Percentiles rank a stretch among this genome's conserved stretches.
These are phyloP conservation scores for Hydractinia symbiolongicarpus DNA, from an alignment of 30 jellyfish, hydroid and myxozoan species.

Conservation along the genomic window DNA sequence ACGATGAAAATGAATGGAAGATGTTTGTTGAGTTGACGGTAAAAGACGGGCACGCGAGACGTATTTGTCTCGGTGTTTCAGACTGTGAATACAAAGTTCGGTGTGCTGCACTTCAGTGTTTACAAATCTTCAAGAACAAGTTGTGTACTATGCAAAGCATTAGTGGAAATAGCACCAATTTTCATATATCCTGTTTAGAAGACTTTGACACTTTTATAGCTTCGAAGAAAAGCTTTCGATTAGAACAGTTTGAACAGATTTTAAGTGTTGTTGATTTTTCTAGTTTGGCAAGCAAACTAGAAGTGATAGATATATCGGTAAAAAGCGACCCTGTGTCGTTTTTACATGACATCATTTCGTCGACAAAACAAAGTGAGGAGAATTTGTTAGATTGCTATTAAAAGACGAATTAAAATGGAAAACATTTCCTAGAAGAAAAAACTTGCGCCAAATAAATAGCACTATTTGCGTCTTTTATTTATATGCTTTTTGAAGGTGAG, in stretches of 20 bases:
- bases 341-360: slow-evolving; percentile 17
- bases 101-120: not conserved
- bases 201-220: slow-evolving; percentile 3
- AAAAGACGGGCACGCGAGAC: not conserved
- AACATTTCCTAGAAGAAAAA: no score
- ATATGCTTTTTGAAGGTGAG: no score
- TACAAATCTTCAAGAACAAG: not conserved
- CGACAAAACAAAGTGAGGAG: slow-evolving; percentile 26
- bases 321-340: slow-evolving; percentile 32
- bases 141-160: not conserved
- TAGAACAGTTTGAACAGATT: no score
- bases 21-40: not conserved
- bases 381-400: slow-evolving; percentile 36
- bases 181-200: not conserved
- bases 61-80: not conserved
- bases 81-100: slow-evolving; percentile 20
- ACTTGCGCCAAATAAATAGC: no score
- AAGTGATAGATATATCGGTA: slow-evolving; percentile 16
- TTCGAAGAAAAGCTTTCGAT: no score
- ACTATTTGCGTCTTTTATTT: no score
- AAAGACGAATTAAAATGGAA: not conserved
- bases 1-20: not conserved
- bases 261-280: not conserved
- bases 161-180: not conserved
- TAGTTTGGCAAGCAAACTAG: not conserved